Conservation (phyloP, 53 echinoderm and acorn worm species). For the Luidia sarsii region DNA sequence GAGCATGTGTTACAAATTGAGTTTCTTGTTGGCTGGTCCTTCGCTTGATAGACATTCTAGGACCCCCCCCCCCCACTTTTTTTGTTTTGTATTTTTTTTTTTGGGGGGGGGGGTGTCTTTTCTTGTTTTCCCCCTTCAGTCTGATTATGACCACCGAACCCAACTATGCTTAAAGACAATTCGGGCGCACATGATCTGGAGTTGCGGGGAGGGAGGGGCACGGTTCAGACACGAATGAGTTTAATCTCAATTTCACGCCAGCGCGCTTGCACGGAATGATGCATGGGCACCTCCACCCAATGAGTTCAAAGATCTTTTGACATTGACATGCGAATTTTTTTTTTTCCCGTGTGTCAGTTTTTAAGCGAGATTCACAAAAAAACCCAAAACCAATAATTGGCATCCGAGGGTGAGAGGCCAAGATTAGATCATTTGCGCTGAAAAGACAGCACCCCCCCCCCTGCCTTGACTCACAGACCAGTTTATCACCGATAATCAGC, state of each 20-base stretch:
- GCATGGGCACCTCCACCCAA: conserved; percentile 26
- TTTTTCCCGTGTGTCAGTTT: conserved; percentile 41
- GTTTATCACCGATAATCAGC: no score
- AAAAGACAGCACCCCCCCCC: no score
- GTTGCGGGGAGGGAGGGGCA: conserved; percentile 43
- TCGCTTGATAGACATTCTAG: conserved; percentile 33
- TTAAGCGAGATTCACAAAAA: no score
- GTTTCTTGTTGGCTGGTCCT: conserved; percentile 37
- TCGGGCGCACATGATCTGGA: conserved; percentile 41
- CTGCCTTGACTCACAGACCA: no score
- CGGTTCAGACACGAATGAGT: conserved; percentile 51
- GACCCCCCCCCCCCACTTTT: no score
- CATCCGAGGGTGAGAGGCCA: no score
- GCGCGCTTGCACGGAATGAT: conserved; percentile 32
- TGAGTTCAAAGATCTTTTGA: conserved; percentile 50
- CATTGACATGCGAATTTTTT: conserved; percentile 11
- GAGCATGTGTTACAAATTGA: conserved; percentile 63
- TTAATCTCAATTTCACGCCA: conserved; percentile 49
- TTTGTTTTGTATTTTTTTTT: no score
- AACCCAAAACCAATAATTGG: no score
- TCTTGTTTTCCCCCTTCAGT: background rate
- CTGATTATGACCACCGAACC: background rate
- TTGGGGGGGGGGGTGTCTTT: no score
- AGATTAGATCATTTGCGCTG: no score
- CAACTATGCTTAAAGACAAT: conserved; percentile 34